Evolutionary conservation across 2,113 vertebrate species (phyloP).

Genomic region (Polypterus bichir): DNA sequence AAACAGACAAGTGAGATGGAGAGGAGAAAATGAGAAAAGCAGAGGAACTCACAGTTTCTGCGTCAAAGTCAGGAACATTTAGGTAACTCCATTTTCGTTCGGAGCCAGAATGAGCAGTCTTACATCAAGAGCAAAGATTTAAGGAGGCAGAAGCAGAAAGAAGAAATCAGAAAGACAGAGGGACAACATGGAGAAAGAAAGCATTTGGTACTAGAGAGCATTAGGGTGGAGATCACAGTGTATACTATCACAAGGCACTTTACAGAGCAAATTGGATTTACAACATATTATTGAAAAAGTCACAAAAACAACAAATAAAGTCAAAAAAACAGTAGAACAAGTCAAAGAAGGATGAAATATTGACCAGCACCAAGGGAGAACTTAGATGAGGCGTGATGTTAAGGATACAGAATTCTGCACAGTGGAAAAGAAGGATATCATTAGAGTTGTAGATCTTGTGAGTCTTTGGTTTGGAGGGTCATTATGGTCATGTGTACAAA

Average conservation of each 20-base stretch:
- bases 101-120: constrained; percentile 70
- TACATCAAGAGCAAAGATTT: constrained; percentile 30
- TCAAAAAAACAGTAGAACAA: not conserved
- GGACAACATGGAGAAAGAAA: constrained; percentile 22
- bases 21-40: constrained; percentile 21
- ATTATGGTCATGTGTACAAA: too few relatives aligned
- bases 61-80: constrained; percentile 84
- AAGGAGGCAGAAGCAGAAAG: constrained; percentile 6
- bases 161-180: constrained; percentile 30
- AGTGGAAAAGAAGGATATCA: too few relatives aligned
- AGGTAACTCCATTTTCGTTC: constrained; percentile 82
- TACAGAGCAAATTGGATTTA: not conserved
- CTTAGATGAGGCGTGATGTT: too few relatives aligned
- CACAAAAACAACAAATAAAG: constrained; percentile 4
- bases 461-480: too few relatives aligned
- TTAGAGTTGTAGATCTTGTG: too few relatives aligned
- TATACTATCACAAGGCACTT: not conserved
- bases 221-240: not conserved
- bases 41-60: constrained; percentile 85
- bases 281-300: not conserved
- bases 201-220: not conserved
- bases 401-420: too few relatives aligned
- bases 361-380: too few relatives aligned
- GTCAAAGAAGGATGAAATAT: too few relatives aligned
- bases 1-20: constrained; percentile 16